Conservation (phyloP, 2,113 vertebrate species). For the Sebastes schlegelii region DNA sequence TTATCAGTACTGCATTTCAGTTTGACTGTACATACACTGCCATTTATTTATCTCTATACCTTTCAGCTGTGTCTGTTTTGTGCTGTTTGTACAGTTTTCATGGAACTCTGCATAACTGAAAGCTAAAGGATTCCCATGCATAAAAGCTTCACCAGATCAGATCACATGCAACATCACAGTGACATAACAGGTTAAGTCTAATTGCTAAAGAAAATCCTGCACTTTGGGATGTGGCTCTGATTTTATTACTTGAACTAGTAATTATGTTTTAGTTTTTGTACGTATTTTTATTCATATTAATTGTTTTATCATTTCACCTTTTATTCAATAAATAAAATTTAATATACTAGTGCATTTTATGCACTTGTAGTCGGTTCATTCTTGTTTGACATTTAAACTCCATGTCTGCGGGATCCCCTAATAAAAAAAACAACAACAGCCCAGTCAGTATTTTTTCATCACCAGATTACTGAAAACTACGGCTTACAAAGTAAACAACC, state of each 20-base stretch:
- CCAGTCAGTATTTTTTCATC: not conserved
- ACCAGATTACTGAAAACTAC: not conserved
- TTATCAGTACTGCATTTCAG: not conserved
- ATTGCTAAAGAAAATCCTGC: slow-evolving; percentile 3
- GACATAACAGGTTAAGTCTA: not conserved
- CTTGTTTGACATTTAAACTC: not conserved
- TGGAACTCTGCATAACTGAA: slow-evolving; percentile 27
- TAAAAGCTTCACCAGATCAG: slow-evolving; percentile 30
- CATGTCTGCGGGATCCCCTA: not conserved
- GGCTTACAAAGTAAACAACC: slow-evolving; percentile 26
- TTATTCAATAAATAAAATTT: not conserved
- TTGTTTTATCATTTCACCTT: not conserved
- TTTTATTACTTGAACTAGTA: not conserved
- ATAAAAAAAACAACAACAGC: not conserved
- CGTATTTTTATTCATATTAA: not conserved
- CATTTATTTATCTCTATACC: not conserved
- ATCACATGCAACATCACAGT: not conserved
- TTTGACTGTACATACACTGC: not conserved
- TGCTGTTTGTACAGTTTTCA: not conserved
- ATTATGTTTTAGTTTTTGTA: not conserved
- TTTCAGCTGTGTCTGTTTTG: not conserved
- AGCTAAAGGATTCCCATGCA: slow-evolving; percentile 40
- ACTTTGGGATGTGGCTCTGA: not conserved
- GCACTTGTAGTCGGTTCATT: not conserved
- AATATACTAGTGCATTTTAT: not conserved